phyloP scores from a whole-genome alignment of 2,113 vertebrate species.

The Clupea harengus region DNA sequence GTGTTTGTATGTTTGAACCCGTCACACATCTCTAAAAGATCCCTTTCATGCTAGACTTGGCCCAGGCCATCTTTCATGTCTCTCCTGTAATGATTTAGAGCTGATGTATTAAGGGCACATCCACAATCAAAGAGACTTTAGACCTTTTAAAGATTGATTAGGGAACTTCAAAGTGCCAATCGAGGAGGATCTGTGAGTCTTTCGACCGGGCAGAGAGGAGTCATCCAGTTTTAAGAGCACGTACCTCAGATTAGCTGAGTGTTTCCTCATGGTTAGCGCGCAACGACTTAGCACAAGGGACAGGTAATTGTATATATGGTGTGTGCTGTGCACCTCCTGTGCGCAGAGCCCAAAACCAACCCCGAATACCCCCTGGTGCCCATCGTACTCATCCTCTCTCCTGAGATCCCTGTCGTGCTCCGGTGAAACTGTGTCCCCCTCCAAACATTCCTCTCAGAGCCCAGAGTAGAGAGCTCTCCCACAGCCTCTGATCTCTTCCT shows the following conservation, averaged over 20 bases:
- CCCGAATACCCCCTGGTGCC: background rate
- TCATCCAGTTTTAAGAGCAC: background rate
- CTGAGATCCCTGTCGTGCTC: background rate
- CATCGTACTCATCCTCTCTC: background rate
- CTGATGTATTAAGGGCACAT: background rate
- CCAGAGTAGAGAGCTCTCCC: background rate
- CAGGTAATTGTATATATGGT: background rate
- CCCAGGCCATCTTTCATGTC: slow-evolving; percentile 10
- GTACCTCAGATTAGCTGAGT: background rate
- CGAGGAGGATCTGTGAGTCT: background rate
- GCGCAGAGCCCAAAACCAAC: background rate
- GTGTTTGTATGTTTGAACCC: background rate
- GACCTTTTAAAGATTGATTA: slow-evolving; percentile 16
- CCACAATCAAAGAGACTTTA: background rate
- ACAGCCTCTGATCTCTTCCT: background rate
- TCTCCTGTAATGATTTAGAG: slow-evolving; percentile 1
- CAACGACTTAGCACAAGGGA: background rate
- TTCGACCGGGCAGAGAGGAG: background rate
- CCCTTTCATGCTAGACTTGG: too few species aligned
- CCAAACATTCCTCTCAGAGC: background rate
- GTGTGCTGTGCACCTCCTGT: background rate
- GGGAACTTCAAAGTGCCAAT: background rate
- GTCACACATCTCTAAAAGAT: background rate
- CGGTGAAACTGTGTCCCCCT: background rate
- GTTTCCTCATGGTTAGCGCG: background rate